Evolutionary conservation across 2,113 vertebrate genomes (phyloP).

Genomic region (Aptenodytes patagonicus): DNA sequence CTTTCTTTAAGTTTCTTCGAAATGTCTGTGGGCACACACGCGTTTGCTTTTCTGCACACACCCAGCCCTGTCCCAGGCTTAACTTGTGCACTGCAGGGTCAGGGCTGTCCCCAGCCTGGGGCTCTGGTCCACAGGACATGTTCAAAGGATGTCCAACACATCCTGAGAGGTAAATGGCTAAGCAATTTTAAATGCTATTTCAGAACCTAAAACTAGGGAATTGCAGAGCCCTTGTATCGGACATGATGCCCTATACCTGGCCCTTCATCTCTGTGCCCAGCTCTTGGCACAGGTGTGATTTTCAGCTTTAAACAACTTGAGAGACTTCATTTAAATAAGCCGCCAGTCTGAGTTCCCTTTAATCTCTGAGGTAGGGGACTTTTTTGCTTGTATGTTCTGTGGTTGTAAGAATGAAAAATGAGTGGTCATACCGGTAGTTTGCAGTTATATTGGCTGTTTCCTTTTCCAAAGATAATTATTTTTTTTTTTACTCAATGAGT

Average conservation of each 20-base stretch:
- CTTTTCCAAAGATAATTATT: conserved; percentile 37
- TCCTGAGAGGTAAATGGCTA: not conserved
- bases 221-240: not conserved
- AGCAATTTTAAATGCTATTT: not conserved
- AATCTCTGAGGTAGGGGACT: conserved; percentile 14
- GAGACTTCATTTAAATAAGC: conserved; percentile 46
- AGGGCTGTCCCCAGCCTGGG: not conserved
- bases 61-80: not conserved
- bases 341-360: not conserved
- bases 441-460: conserved; percentile 54
- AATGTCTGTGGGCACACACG: not conserved
- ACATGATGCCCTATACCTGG: fast-evolving
- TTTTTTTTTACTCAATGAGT: conserved; percentile 26
- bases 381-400: conserved; percentile 19
- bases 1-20: not conserved
- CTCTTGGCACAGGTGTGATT: conserved; percentile 8
- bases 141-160: not conserved
- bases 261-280: not conserved
- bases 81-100: not conserved
- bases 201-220: not conserved
- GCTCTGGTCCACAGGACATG: not conserved
- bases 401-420: conserved; percentile 63
- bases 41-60: not conserved
- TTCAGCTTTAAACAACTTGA: conserved; percentile 28
- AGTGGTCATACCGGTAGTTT: conserved; percentile 37